phyloP scores from a whole-genome alignment of 2,113 vertebrate genomes.

The Ciconia stormi region DNA sequence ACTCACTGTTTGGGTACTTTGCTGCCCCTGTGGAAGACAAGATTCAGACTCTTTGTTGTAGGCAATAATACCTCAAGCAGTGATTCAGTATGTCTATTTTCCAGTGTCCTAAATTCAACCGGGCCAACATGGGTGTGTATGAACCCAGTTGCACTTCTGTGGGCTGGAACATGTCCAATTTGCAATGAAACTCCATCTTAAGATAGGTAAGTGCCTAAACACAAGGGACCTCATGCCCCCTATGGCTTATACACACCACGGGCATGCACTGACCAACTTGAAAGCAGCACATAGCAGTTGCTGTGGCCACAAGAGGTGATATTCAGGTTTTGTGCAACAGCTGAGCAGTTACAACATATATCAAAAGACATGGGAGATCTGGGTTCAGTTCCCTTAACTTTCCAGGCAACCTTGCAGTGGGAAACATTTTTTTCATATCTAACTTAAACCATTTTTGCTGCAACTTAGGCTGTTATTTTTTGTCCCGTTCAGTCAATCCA shows the following conservation, averaged over 20 bases:
- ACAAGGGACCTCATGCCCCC: background rate
- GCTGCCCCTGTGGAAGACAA: background rate
- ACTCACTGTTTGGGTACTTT: background rate
- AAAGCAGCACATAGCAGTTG: background rate
- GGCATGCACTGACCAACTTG: background rate
- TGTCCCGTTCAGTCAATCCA: background rate
- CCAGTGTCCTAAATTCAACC: background rate
- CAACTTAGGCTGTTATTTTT: background rate
- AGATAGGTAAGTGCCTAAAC: background rate
- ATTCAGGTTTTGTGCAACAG: background rate
- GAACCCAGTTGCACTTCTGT: background rate
- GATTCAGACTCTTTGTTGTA: background rate
- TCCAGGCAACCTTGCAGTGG: background rate
- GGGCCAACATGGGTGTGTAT: background rate
- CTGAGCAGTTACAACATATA: background rate
- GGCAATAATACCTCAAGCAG: background rate
- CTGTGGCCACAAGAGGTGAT: background rate
- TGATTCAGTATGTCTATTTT: background rate
- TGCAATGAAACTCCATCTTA: background rate
- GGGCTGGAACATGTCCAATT: background rate
- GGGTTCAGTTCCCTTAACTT: background rate
- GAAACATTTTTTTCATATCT: background rate
- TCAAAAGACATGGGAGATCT: background rate
- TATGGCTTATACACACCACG: rapidly evolving
- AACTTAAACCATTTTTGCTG: background rate